These are phyloP conservation scores for Linnaemya tessellans DNA, from an alignment of 2,888 invertebrate genomes.

Conservation along the genomic window DNA sequence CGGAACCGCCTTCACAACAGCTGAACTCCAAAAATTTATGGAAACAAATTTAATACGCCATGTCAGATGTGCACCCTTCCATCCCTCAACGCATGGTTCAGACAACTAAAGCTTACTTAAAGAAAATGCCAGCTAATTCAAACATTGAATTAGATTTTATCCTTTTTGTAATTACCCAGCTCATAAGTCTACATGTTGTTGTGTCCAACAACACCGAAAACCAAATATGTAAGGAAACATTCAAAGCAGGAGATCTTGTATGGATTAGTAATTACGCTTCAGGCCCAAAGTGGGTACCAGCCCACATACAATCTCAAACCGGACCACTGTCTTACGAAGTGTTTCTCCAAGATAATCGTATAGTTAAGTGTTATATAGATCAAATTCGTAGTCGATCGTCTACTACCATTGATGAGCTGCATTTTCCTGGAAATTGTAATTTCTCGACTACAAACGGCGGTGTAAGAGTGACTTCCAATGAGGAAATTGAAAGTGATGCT, in stretches of 20 bases:
- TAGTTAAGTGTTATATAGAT: constrained; percentile 25
- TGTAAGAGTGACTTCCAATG: not conserved
- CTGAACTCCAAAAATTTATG: constrained; percentile 12
- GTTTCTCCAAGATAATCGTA: constrained; percentile 5
- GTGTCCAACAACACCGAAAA: no score
- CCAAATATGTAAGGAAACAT: not conserved
- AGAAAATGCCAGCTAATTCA: constrained; percentile 18
- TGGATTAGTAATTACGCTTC: constrained; percentile 4
- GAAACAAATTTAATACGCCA: constrained; percentile 8
- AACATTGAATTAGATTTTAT: constrained; percentile 6
- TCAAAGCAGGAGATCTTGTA: constrained; percentile 1
- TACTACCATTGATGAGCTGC: not conserved
- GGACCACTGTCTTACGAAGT: constrained; percentile 17
- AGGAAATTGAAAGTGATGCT: not conserved
- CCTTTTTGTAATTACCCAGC: constrained; percentile 26
- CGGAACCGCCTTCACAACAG: not conserved
- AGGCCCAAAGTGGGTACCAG: constrained; percentile 2
- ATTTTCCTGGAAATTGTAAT: not conserved
- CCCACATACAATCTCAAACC: constrained; percentile 1
- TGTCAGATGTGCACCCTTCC: not conserved
- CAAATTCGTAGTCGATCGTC: not conserved
- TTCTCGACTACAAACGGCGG: not conserved
- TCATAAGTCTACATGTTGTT: constrained; percentile 8
- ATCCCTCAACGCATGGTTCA: constrained; percentile 24
- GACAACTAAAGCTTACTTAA: constrained; percentile 44